Evolutionary conservation across 2,888 invertebrate genomes (phyloP).

Genomic region (Pheosia tremula): DNA sequence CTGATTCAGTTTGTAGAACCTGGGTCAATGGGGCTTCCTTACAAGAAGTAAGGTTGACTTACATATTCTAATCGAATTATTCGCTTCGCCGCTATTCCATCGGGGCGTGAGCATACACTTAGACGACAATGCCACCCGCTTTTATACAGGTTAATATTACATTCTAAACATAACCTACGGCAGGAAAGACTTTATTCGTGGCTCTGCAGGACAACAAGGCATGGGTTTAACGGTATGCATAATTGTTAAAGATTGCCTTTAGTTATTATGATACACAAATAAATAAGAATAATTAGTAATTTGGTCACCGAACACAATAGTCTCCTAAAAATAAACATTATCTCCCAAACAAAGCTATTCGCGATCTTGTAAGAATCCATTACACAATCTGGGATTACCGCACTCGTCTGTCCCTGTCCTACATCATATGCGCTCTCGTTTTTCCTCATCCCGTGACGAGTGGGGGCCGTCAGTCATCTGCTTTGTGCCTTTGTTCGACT

Average conservation of each 20-base stretch:
- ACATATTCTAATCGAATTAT: no score
- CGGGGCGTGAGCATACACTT: no score
- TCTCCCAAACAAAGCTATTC: neutral
- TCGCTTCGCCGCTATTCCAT: no score
- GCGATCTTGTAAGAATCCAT: neutral
- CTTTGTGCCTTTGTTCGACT: conserved; percentile 1
- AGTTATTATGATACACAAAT: no score
- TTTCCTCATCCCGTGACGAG: conserved; percentile 3
- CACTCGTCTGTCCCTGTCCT: neutral
- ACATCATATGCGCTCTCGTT: neutral
- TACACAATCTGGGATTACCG: neutral
- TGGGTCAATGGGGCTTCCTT: no score
- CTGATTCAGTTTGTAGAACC: no score
- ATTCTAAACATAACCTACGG: neutral
- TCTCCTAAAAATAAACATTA: neutral
- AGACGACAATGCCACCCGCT: neutral
- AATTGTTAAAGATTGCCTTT: no score
- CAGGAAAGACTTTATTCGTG: neutral
- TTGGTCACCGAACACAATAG: no score
- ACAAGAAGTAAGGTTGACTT: no score
- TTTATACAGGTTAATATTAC: neutral
- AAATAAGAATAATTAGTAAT: no score
- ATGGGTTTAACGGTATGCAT: no score
- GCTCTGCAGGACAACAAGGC: no score
- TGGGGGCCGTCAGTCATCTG: neutral